Conservation (phyloP, 1,140 invertebrate genomes). For the Phortica variegata region DNA sequence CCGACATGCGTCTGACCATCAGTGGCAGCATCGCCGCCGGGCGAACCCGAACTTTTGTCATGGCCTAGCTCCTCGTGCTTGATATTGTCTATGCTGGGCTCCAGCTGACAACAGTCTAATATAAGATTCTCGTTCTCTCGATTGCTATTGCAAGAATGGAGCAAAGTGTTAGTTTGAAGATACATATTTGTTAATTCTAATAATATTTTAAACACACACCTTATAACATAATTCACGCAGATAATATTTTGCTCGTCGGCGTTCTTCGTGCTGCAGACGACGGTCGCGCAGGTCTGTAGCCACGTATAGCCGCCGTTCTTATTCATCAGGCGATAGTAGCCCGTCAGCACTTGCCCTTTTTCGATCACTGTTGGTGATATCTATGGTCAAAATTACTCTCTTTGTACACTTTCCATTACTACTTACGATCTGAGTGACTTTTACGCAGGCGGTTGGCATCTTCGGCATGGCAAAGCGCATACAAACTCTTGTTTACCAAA, state of each 20-base stretch:
- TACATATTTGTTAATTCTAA: not conserved
- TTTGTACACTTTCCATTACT: not conserved
- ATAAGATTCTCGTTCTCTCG: slow-evolving; percentile 87
- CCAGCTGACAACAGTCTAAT: slow-evolving; percentile 89
- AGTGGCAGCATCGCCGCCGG: slow-evolving; percentile 71
- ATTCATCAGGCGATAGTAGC: slow-evolving; percentile 94
- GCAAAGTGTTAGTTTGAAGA: not conserved
- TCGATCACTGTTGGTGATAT: slow-evolving; percentile 73
- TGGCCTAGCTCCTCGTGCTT: slow-evolving; percentile 78
- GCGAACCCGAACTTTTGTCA: slow-evolving; percentile 82
- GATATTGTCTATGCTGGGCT: slow-evolving; percentile 73
- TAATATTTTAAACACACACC: slow-evolving; percentile 29
- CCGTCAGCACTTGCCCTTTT: slow-evolving; percentile 94
- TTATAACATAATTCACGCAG: slow-evolving; percentile 87
- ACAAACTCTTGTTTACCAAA: slow-evolving; percentile 89
- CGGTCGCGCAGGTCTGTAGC: slow-evolving; percentile 95
- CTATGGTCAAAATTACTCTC: not conserved
- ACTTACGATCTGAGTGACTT: slow-evolving; percentile 91
- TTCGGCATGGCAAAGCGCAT: slow-evolving; percentile 91
- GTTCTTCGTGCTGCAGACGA: slow-evolving; percentile 93
- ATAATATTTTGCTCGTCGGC: slow-evolving; percentile 95
- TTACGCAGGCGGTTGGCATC: slow-evolving; percentile 91
- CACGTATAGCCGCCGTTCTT: slow-evolving; percentile 94
- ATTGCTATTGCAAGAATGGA: slow-evolving; percentile 65
- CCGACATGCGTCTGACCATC: slow-evolving; percentile 40